A percentile compares a stretch with the other conserved stretches of the same genome.
Conservation (phyloP, 2,113 vertebrate genomes). For the Microcebus tavaratra region DNA sequence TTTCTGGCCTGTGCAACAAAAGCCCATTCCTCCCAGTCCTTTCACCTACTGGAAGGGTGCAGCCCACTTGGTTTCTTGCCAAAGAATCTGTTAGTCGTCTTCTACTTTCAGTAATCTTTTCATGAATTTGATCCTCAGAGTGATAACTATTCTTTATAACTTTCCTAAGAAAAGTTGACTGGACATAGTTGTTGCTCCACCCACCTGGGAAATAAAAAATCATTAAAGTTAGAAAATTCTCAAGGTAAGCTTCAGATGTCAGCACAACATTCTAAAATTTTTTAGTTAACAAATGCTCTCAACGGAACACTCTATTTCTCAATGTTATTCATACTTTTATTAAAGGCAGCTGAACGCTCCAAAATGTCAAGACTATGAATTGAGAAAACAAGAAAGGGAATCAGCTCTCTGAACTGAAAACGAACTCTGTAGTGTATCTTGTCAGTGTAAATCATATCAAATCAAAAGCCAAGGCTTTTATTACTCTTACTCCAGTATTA, state of each 20-base stretch:
- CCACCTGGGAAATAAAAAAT: not conserved
- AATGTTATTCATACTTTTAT: constrained; percentile 12
- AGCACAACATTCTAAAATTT: not conserved
- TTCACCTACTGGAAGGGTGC: not conserved
- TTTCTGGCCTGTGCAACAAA: not conserved
- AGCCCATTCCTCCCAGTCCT: not conserved
- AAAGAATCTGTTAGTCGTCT: not conserved
- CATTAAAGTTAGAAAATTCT: constrained; percentile 25
- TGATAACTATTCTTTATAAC: not conserved
- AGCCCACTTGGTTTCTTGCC: not conserved
- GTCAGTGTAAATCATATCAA: not conserved
- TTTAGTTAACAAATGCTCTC: constrained; percentile 6
- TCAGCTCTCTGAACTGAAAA: not conserved
- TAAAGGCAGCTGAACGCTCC: not conserved
- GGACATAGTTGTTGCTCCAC: not conserved
- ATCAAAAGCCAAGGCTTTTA: not conserved
- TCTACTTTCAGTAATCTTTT: not conserved
- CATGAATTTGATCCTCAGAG: not conserved
- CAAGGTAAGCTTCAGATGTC: not conserved
- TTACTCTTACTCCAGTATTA: not conserved
- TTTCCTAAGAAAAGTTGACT: not conserved
- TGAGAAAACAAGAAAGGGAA: not conserved
- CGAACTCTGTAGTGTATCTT: not conserved
- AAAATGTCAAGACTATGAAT: not conserved
- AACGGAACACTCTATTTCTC: not conserved